Conservation (phyloP, 2,888 invertebrate genomes). For the Heliconius erato region DNA sequence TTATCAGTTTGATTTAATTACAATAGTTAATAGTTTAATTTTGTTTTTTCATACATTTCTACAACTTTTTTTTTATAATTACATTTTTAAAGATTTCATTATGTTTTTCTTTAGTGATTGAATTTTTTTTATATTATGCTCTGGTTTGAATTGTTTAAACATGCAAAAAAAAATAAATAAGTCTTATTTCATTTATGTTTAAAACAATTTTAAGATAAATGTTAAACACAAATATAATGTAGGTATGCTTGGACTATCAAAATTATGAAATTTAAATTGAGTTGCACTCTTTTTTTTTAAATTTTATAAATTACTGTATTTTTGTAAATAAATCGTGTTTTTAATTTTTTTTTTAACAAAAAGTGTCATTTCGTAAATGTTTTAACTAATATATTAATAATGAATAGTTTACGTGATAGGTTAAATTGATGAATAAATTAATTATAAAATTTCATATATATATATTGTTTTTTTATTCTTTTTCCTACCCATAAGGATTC, state of each 20-base stretch:
- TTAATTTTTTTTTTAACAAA: background rate
- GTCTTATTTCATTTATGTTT: too few relatives aligned
- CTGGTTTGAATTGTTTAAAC: background rate
- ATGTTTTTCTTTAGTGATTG: background rate
- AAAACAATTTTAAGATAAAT: too few relatives aligned
- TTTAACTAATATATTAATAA: slow-evolving; percentile 20
- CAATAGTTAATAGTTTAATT: too few relatives aligned
- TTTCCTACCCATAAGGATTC: background rate
- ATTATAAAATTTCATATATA: slow-evolving; percentile 4
- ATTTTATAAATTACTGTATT: background rate
- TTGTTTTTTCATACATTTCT: too few relatives aligned
- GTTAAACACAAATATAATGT: too few relatives aligned
- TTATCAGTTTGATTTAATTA: too few relatives aligned
- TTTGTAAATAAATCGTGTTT: slow-evolving; percentile 13
- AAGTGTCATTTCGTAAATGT: background rate
- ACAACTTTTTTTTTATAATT: background rate
- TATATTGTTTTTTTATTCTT: background rate
- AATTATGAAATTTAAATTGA: background rate
- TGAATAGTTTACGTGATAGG: background rate
- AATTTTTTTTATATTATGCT: background rate
- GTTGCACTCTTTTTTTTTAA: background rate
- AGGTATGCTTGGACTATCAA: too few relatives aligned
- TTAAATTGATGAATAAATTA: slow-evolving; percentile 18
- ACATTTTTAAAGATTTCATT: background rate
- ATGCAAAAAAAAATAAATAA: background rate